Percentiles rank a stretch among this genome's conserved stretches.
Conservation (phyloP, 2,797 vertebrate species). For the Mustela erminea region DNA sequence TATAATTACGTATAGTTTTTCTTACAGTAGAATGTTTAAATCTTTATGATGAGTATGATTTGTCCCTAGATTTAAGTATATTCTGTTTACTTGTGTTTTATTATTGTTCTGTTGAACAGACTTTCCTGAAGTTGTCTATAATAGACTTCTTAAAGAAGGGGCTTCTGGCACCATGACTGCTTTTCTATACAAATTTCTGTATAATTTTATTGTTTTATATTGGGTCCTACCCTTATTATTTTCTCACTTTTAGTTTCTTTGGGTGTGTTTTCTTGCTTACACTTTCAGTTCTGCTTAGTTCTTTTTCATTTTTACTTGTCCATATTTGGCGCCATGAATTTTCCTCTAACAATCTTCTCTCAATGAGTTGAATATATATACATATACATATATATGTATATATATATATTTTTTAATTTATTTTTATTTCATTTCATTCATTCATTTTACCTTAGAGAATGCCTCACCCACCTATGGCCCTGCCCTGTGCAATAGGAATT, state of each 20-base stretch:
- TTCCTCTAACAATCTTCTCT: background rate
- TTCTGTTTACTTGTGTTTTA: background rate
- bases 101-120: background rate
- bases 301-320: background rate
- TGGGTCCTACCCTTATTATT: background rate
- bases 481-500: constrained; percentile 84
- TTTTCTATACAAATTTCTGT: background rate
- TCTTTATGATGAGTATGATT: background rate
- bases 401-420: too few relatives aligned
- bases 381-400: too few relatives aligned
- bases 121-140: background rate
- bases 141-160: background rate
- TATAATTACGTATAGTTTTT: background rate
- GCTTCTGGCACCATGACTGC: background rate
- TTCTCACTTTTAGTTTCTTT: background rate
- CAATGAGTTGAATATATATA: background rate
- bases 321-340: background rate
- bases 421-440: too few relatives aligned
- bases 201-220: background rate
- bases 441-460: too few relatives aligned
- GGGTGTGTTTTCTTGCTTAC: background rate
- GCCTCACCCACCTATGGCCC: background rate
- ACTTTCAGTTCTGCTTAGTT: background rate
- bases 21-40: background rate
- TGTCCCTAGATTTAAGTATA: background rate